A percentile compares a stretch with the other conserved stretches of the same genome.
Evolutionary conservation across 2,113 vertebrate species (phyloP).

Genomic region (Corvus moneduloides): DNA sequence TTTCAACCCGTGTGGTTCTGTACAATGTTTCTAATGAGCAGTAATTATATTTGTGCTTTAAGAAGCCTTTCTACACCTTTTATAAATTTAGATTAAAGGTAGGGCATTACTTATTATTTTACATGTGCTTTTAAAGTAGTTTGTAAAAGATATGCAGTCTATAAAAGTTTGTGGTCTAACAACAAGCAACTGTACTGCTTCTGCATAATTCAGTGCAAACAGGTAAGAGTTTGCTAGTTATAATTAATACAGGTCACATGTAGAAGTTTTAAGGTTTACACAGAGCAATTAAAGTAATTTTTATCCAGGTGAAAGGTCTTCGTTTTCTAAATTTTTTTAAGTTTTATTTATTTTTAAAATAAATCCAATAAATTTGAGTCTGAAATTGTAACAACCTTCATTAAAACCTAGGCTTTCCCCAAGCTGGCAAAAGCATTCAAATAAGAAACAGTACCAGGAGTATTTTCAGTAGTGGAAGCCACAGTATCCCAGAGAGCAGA

Average conservation of each 20-base stretch:
- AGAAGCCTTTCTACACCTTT: constrained; percentile 6
- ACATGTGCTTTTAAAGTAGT: constrained; percentile 13
- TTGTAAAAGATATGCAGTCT: constrained; percentile 29
- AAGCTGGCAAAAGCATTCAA: neutral
- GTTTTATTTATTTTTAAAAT: neutral
- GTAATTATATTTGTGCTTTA: neutral
- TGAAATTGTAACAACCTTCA: neutral
- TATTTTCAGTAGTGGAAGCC: neutral
- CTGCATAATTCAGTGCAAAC: neutral
- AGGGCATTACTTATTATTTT: constrained; percentile 10
- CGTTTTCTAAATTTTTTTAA: neutral
- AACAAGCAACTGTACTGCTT: constrained; percentile 9
- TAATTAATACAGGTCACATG: neutral
- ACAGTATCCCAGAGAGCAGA: neutral
- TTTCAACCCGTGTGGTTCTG: neutral
- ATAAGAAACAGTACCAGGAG: neutral
- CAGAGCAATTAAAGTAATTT: neutral
- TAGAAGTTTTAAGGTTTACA: neutral
- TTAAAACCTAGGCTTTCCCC: neutral
- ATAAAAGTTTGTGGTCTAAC: constrained; percentile 20
- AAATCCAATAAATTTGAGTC: neutral
- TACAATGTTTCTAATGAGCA: neutral
- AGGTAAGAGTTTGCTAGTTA: neutral
- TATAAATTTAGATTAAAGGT: constrained; percentile 22
- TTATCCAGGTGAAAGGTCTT: neutral